phyloP scores from a whole-genome alignment of 2,888 invertebrate genomes.

The Argyresthia albistria region DNA sequence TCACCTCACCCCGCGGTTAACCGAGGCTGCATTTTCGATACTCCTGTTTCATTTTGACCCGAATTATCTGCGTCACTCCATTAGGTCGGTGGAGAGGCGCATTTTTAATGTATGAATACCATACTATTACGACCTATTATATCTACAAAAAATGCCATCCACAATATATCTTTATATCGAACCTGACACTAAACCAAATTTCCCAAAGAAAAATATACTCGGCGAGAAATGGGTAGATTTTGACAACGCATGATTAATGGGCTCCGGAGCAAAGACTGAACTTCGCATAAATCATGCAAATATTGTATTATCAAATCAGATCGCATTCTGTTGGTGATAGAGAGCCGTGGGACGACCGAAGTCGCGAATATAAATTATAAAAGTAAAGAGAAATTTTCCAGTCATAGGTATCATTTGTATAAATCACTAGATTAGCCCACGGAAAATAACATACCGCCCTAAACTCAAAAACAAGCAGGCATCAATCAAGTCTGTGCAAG shows the following conservation, averaged over 20 bases:
- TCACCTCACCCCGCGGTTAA: conserved; percentile 12
- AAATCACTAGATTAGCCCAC: no score
- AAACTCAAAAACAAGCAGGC: no score
- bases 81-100: conserved; percentile 23
- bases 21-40: conserved; percentile 25
- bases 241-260: conserved; percentile 54
- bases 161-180: neutral
- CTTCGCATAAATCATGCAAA: conserved; percentile 40
- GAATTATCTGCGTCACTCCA: conserved; percentile 27
- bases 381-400: no score
- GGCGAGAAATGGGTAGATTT: conserved; percentile 44
- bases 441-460: no score
- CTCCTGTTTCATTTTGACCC: conserved; percentile 28
- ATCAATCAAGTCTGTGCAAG: no score
- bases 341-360: neutral
- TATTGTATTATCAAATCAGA: conserved; percentile 1
- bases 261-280: conserved; percentile 16
- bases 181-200: neutral
- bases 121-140: no score
- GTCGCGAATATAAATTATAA: neutral
- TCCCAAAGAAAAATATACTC: conserved; percentile 26
- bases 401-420: no score
- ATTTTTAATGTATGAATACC: no score
- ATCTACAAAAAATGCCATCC: no score
- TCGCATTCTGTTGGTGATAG: neutral